Conservation (phyloP, 2,888 invertebrate species). For the Creontiades dilutus region DNA sequence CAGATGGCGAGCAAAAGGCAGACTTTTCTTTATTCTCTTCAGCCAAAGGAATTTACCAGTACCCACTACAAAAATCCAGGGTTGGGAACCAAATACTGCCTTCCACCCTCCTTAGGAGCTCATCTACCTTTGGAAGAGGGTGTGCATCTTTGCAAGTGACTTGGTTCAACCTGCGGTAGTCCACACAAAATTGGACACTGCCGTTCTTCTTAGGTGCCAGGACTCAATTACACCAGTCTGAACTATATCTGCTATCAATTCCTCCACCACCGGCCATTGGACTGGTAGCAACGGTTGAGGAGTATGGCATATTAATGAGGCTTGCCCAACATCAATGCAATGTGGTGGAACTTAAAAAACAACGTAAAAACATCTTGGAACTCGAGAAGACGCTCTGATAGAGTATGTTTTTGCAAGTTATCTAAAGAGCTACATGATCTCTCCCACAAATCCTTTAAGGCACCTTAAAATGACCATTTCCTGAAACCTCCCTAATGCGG, state of each 20-base stretch:
- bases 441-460: no score
- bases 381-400: no score
- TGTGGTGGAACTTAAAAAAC: neutral
- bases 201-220: conserved; percentile 76
- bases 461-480: no score
- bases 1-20: conserved; percentile 2
- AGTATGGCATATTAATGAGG: neutral
- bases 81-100: neutral
- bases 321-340: neutral
- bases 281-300: neutral
- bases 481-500: no score
- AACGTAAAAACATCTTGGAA: no score
- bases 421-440: no score
- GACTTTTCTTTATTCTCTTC: neutral
- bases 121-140: neutral
- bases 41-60: conserved; percentile 30
- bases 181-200: conserved; percentile 75
- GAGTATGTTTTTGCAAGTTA: no score
- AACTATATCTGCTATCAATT: conserved; percentile 72
- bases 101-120: neutral
- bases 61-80: conserved; percentile 3
- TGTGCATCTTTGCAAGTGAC: conserved; percentile 13
- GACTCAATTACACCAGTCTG: conserved; percentile 77
- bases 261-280: neutral
- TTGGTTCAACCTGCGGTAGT: conserved; percentile 78